Conservation (phyloP, 2,113 vertebrate species). For the Calidris pugnax region DNA sequence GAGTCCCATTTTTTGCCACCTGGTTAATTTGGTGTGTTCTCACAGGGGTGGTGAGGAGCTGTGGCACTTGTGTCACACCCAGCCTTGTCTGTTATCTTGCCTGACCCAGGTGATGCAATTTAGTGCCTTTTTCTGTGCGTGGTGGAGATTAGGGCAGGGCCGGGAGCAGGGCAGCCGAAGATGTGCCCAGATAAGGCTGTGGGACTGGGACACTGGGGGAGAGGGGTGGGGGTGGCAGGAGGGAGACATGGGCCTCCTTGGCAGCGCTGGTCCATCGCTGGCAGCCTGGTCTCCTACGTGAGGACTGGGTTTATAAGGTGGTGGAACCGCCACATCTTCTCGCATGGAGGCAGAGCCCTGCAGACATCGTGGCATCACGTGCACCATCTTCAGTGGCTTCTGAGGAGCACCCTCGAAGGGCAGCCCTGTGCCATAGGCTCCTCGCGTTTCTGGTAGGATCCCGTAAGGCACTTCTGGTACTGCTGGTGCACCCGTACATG, state of each 20-base stretch:
- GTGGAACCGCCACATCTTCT: not conserved
- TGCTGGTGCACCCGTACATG: not conserved
- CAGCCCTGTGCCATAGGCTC: not conserved
- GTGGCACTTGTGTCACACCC: not conserved
- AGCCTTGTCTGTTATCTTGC: not conserved
- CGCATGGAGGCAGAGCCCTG: not conserved
- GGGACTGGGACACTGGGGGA: not conserved
- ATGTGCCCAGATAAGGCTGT: not conserved
- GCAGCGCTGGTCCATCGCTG: not conserved
- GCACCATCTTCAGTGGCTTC: not conserved
- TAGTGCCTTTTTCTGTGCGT: not conserved
- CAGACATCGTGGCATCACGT: not conserved
- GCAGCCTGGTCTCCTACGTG: not conserved
- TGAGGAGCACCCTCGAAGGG: not conserved
- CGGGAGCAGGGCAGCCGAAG: not conserved
- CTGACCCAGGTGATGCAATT: slow-evolving; percentile 4
- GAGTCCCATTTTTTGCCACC: not conserved
- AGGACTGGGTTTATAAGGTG: not conserved
- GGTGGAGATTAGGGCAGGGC: not conserved
- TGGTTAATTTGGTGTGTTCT: not conserved
- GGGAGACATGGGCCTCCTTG: not conserved
- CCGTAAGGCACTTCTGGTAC: not conserved
- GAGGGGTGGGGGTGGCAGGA: not conserved
- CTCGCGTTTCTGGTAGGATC: not conserved
- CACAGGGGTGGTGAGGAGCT: not conserved